phyloP scores from a whole-genome alignment of 2,888 invertebrate genomes.

The Priocnemis perturbator region DNA sequence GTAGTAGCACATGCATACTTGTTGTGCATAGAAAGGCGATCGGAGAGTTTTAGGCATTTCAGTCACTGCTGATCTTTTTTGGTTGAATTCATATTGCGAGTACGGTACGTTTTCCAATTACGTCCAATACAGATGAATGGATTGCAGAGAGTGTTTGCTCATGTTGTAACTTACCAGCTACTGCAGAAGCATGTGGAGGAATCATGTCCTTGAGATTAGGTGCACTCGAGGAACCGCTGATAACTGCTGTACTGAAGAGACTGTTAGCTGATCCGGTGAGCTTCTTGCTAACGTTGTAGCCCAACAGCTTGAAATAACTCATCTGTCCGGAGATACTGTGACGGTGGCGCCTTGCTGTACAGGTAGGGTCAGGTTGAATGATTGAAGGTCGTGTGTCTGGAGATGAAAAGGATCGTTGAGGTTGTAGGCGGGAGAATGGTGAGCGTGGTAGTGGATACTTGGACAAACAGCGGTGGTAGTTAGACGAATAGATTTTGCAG shows the following conservation, averaged over 20 bases:
- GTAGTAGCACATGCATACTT: too few species aligned
- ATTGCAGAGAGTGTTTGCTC: too few species aligned
- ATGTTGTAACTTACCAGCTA: conserved; percentile 86
- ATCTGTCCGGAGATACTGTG: conserved; percentile 97
- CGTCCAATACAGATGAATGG: too few species aligned
- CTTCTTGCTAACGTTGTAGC: conserved; percentile 84
- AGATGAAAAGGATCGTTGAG: conserved; percentile 72
- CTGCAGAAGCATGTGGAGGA: conserved; percentile 82
- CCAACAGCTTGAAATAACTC: conserved; percentile 94
- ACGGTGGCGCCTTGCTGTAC: conserved; percentile 88
- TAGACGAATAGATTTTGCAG: conserved; percentile 30
- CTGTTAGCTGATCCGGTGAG: conserved; percentile 85
- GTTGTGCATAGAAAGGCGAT: too few species aligned
- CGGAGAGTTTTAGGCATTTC: too few species aligned
- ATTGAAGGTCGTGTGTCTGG: conserved; percentile 73
- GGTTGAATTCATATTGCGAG: too few species aligned
- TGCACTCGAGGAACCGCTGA: conserved; percentile 94
- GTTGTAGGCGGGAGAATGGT: conserved; percentile 60
- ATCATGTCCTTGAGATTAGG: conserved; percentile 93
- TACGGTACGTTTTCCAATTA: too few species aligned
- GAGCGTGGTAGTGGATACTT: conserved; percentile 40
- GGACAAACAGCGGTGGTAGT: conserved; percentile 31
- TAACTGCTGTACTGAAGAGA: conserved; percentile 96
- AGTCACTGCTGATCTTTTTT: too few species aligned
- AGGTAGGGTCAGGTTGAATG: conserved; percentile 75